Evolutionary conservation across 2,113 vertebrate species (phyloP), one percentile per base, ranked within the genome.

Genomic region (Pluvianellus socialis): DNA sequence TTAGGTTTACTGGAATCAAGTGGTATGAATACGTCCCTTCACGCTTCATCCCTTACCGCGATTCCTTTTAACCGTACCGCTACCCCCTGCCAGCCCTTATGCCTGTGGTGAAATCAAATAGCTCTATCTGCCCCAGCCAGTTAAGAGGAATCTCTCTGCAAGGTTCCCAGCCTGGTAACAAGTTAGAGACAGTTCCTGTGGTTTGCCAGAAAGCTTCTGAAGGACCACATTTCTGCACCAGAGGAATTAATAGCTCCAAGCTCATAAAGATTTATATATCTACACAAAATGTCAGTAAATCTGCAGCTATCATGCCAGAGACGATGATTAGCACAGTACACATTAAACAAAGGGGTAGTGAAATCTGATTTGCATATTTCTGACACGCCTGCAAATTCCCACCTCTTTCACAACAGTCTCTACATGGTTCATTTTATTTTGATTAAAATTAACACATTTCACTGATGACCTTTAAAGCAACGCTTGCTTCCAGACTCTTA

Each of bases 361-460:
- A 81, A 92, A 80, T 62, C 38, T 30, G 26, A 86, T 86, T 67
- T 95, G 56, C 56, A 19, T 86, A 90, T 88, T 93, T 95, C 72
- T 75, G 75, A 91, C 49, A 86, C 2, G 6, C 52, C 44, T 1
- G 0, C 47, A 72, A 61, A 87, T 81, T 74, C 67, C 56, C 63
- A 84, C 40, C 0, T 4, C 81, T 88, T 92, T 63, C 80, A 83
- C 71, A 88, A 80, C 38, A n/a, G 14, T 58, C 92, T 42, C 79
- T 73, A 77, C 79, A 70, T 0, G 6, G 67, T 76, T 92, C 79
- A 72, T 91, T 92, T 86, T 92, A 89, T 94, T 96, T 94, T 91
- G 45, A 96, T 96, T 95, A 94, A 93, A 94, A 96, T 65, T 58
- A 94, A 89, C 75, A 90, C 55, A 73, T 92, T 96, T 85, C 81